These are phyloP conservation scores for Aythya fuligula DNA, from an alignment of 2,797 vertebrate species.

Conservation along the genomic window DNA sequence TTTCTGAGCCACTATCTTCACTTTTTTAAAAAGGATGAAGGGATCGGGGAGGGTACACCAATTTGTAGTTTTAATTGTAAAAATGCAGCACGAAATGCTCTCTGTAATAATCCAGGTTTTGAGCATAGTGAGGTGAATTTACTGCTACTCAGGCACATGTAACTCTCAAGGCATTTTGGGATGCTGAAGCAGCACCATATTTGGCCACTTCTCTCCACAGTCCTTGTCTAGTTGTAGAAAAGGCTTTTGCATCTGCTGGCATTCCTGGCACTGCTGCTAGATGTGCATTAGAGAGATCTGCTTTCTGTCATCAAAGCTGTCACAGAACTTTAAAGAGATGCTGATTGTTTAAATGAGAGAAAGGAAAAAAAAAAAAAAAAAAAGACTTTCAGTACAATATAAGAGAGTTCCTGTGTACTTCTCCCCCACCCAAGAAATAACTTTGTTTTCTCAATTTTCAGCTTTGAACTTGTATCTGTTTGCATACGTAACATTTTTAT, in stretches of 20 bases:
- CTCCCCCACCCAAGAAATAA: background rate
- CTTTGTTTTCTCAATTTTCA: background rate
- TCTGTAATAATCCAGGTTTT: background rate
- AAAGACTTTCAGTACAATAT: background rate
- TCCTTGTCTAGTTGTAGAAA: conserved; percentile 15
- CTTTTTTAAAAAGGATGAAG: background rate
- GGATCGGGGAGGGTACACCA: accelerated
- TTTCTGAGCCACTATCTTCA: background rate
- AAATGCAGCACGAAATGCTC: background rate
- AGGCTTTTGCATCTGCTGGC: conserved; percentile 39
- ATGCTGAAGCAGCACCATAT: conserved; percentile 71
- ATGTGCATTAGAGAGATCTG: conserved; percentile 37
- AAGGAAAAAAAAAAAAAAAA: background rate
- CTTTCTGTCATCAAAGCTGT: conserved; percentile 49
- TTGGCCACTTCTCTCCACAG: conserved; percentile 69
- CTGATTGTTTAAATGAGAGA: background rate
- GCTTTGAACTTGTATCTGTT: background rate
- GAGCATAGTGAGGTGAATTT: background rate
- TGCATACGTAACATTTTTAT: background rate
- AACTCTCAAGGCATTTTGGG: conserved; percentile 11
- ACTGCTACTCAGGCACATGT: background rate
- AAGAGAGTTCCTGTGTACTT: background rate
- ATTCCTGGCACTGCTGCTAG: conserved; percentile 40
- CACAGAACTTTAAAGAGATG: conserved; percentile 51
- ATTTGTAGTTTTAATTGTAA: background rate